These are phyloP conservation scores for Hippopotamus amphibius DNA, from an alignment of 2,113 vertebrate species.

Conservation along the genomic window DNA sequence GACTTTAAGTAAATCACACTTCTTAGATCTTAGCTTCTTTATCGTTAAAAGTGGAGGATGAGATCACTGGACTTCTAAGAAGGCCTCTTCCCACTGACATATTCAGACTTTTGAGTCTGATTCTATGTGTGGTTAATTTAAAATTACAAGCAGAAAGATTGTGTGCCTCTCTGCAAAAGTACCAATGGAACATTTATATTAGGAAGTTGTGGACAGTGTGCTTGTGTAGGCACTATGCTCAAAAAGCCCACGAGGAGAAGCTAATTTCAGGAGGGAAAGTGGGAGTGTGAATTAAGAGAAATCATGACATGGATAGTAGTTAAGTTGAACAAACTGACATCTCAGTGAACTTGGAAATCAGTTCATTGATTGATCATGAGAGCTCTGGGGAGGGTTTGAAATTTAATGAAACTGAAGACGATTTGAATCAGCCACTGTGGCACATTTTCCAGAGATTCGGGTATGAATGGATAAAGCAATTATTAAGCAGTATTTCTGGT, in stretches of 20 bases:
- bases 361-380: background rate
- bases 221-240: background rate
- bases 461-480: background rate
- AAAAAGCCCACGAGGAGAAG: background rate
- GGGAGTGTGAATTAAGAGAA: background rate
- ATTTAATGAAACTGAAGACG: background rate
- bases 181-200: background rate
- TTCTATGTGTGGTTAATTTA: background rate
- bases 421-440: background rate
- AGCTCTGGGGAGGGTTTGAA: background rate
- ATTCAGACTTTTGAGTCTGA: background rate
- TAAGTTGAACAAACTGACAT: background rate
- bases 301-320: background rate
- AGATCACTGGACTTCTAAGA: background rate
- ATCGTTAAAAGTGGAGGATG: background rate
- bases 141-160: background rate
- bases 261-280: background rate
- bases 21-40: background rate
- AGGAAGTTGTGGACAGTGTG: background rate
- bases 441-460: background rate
- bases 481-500: background rate
- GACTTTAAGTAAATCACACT: background rate
- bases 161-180: background rate
- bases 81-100: background rate
- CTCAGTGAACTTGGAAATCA: background rate